A percentile compares a stretch with the other conserved stretches of the same genome.
These are phyloP conservation scores for Caprella mutica DNA, from an alignment of 2,888 invertebrate genomes.

Conservation along the genomic window DNA sequence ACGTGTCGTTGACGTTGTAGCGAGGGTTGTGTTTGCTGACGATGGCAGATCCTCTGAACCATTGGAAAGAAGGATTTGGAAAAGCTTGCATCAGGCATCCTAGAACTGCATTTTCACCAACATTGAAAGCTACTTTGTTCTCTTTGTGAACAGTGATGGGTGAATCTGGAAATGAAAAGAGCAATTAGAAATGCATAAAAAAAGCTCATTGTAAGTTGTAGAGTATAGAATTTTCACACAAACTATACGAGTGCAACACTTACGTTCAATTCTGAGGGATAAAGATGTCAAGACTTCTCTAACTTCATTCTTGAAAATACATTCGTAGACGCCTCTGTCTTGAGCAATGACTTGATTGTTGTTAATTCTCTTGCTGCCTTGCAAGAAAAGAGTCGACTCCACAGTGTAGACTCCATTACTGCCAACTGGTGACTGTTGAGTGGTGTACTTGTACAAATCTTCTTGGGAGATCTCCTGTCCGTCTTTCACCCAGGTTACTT, in stretches of 20 bases:
- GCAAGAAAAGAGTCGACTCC: conserved; percentile 43
- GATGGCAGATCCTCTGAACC: conserved; percentile 58
- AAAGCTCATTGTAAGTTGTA: no score
- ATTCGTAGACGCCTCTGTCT: conserved; percentile 76
- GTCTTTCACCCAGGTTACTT: conserved; percentile 71
- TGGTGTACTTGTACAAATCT: conserved; percentile 64
- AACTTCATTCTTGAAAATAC: conserved; percentile 79
- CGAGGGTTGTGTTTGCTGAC: conserved; percentile 65
- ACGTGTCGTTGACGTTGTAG: conserved; percentile 19
- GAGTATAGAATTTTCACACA: no score
- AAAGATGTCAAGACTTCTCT: conserved; percentile 75
- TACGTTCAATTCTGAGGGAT: conserved; percentile 80
- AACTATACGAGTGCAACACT: no score
- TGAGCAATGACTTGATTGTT: conserved; percentile 45
- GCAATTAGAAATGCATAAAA: no score
- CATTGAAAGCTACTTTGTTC: conserved; percentile 62
- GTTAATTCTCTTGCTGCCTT: conserved; percentile 35
- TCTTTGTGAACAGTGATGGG: conserved; percentile 68
- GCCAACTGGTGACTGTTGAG: conserved; percentile 57
- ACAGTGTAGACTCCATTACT: conserved; percentile 69
- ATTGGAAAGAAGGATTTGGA: conserved; percentile 84
- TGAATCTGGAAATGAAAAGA: conserved; percentile 50
- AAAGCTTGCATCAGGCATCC: conserved; percentile 80
- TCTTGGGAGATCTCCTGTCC: conserved; percentile 60
- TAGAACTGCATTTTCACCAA: conserved; percentile 71